These are phyloP conservation scores for Typhlichthys subterraneus DNA, from an alignment of 2,797 vertebrate genomes.

Conservation along the genomic window DNA sequence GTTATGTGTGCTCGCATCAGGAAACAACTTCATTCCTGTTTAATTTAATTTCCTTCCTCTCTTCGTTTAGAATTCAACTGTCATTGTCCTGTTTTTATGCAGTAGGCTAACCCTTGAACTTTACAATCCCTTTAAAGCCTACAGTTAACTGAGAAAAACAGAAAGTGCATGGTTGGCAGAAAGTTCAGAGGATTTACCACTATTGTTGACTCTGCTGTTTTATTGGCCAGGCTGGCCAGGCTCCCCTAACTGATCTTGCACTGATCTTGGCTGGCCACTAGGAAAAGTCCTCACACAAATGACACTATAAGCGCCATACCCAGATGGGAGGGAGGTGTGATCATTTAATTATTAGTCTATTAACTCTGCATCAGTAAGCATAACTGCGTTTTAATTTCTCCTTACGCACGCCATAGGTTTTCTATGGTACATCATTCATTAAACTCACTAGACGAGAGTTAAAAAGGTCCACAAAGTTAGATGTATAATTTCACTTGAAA, in stretches of 20 bases:
- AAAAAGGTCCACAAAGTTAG: too few relatives aligned
- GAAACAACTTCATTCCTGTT: conserved; percentile 17
- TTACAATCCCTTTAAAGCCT: conserved; percentile 43
- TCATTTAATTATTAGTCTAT: not conserved
- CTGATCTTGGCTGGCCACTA: conserved; percentile 31
- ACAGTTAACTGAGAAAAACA: conserved; percentile 9
- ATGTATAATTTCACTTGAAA: too few relatives aligned
- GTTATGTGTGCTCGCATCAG: conserved; percentile 8
- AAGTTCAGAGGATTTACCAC: conserved; percentile 41
- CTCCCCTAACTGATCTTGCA: conserved; percentile 41
- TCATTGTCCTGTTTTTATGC: conserved; percentile 58
- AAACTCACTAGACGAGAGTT: too few relatives aligned
- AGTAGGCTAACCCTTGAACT: conserved; percentile 45
- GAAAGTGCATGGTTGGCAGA: conserved; percentile 43
- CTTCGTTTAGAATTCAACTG: conserved; percentile 38
- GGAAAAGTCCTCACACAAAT: conserved; percentile 17
- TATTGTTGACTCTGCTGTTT: conserved; percentile 52
- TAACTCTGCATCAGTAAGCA: not conserved
- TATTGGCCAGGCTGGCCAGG: conserved; percentile 37
- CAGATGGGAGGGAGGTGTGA: conserved; percentile 28
- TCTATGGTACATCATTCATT: not conserved
- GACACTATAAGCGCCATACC: not conserved
- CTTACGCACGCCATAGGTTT: not conserved
- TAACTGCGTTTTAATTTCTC: conserved; percentile 22
- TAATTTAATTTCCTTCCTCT: not conserved